These are phyloP conservation scores for Orientallactaga sibirica DNA, from an alignment of 2,797 vertebrate species.

Conservation along the genomic window DNA sequence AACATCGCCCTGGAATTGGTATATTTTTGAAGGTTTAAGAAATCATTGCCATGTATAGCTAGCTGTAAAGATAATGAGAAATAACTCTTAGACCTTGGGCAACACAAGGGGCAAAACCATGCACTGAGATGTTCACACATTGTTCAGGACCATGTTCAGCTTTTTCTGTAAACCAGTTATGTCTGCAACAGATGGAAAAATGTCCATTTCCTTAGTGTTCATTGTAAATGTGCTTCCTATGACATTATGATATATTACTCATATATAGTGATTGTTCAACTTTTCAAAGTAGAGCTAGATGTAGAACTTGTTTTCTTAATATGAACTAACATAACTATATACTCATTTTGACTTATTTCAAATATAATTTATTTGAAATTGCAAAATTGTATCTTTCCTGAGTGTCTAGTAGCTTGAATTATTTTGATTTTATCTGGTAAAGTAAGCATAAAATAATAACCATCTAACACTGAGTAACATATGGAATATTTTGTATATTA, in stretches of 20 bases:
- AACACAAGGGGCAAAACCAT: background rate
- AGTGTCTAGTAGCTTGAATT: background rate
- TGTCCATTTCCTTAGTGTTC: background rate
- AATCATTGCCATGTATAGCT: background rate
- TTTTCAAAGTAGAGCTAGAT: background rate
- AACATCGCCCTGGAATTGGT: background rate
- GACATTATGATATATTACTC: background rate
- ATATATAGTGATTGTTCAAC: background rate
- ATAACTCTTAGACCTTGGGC: background rate
- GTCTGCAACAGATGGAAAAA: background rate
- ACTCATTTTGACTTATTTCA: background rate
- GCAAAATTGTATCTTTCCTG: background rate
- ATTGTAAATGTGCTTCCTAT: constrained; percentile 15
- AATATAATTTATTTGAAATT: background rate
- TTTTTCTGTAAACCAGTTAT: background rate
- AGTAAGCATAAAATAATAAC: background rate
- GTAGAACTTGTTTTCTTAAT: background rate
- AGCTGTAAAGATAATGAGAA: background rate
- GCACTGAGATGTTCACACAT: accelerated
- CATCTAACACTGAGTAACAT: background rate
- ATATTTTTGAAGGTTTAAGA: background rate
- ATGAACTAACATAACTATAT: background rate
- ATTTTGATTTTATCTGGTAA: background rate
- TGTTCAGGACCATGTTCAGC: background rate
- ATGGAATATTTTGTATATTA: background rate